These are phyloP conservation scores for Drosophila sulfurigaster DNA, from an alignment of 1,140 invertebrate genomes.

Conservation along the genomic window DNA sequence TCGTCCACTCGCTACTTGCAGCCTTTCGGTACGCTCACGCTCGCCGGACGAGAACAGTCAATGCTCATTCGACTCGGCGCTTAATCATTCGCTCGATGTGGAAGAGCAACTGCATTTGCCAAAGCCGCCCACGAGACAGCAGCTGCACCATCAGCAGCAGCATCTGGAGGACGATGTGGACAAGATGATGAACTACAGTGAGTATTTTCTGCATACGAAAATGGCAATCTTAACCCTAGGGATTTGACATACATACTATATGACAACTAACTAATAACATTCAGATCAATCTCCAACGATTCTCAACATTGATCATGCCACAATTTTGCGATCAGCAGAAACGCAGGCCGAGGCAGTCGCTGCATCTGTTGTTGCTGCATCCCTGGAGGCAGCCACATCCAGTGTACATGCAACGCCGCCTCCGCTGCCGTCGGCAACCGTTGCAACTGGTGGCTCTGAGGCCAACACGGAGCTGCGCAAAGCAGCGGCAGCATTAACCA, in stretches of 20 bases:
- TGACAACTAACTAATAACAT: slow-evolving; percentile 9
- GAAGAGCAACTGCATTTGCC: slow-evolving; percentile 85
- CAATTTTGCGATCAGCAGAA: slow-evolving; percentile 25
- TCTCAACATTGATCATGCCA: slow-evolving; percentile 19
- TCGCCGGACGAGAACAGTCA: slow-evolving; percentile 90
- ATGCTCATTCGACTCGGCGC: slow-evolving; percentile 93
- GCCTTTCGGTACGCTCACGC: slow-evolving; percentile 87
- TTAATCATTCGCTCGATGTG: slow-evolving; percentile 93
- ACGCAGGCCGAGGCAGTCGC: slow-evolving; percentile 13
- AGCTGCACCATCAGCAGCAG: slow-evolving; percentile 31
- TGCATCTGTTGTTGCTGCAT: slow-evolving; percentile 13
- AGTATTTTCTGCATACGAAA: slow-evolving; percentile 42
- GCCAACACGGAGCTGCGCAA: slow-evolving; percentile 76
- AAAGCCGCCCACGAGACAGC: slow-evolving; percentile 32
- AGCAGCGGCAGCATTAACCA: slow-evolving; percentile 59
- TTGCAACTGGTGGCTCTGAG: slow-evolving; percentile 29
- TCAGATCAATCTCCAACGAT: slow-evolving; percentile 14
- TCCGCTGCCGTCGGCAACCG: not conserved
- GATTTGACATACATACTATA: not conserved
- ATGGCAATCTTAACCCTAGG: not conserved
- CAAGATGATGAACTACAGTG: slow-evolving; percentile 69
- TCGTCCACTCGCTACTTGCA: slow-evolving; percentile 38
- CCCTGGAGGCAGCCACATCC: slow-evolving; percentile 31
- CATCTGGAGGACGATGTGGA: slow-evolving; percentile 57
- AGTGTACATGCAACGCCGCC: slow-evolving; percentile 19